A percentile compares a stretch with the other conserved stretches of the same genome.
Conservation (phyloP, 1,140 invertebrate species). For the Heliconius congener region DNA sequence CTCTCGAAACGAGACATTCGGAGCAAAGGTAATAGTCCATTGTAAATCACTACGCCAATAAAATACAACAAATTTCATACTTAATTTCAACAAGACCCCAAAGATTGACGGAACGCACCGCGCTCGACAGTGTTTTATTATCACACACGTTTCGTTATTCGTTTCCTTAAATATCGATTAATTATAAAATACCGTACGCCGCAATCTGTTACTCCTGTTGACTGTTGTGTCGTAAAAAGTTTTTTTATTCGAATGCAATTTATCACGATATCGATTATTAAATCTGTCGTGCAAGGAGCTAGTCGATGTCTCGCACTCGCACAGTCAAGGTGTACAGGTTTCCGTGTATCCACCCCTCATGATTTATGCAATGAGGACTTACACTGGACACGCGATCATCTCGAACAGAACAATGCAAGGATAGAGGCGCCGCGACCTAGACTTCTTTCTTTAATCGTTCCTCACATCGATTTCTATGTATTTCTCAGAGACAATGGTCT, state of each 20-base stretch:
- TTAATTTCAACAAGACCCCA: slow-evolving; percentile 5
- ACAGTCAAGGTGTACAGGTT: slow-evolving; percentile 38
- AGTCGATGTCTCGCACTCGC: slow-evolving; percentile 15
- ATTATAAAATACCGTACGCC: slow-evolving; percentile 28
- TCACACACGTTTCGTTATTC: neutral
- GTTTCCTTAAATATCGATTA: slow-evolving; percentile 4
- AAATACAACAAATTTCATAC: slow-evolving; percentile 29
- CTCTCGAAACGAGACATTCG: slow-evolving; percentile 37
- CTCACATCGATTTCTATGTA: slow-evolving; percentile 61
- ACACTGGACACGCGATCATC: slow-evolving; percentile 74
- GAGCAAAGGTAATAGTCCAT: slow-evolving; percentile 38
- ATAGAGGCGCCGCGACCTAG: slow-evolving; percentile 70
- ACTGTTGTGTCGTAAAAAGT: slow-evolving; percentile 19
- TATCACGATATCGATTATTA: slow-evolving; percentile 28
- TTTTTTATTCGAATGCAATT: slow-evolving; percentile 32
- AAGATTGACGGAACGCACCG: neutral
- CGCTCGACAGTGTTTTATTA: slow-evolving; percentile 5
- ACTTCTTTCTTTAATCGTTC: slow-evolving; percentile 75
- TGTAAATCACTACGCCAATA: slow-evolving; percentile 35
- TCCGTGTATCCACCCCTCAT: slow-evolving; percentile 61
- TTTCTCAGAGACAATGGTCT: slow-evolving; percentile 69
- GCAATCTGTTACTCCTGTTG: slow-evolving; percentile 21
- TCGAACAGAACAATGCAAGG: slow-evolving; percentile 78
- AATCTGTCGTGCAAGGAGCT: slow-evolving; percentile 28
- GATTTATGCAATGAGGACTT: slow-evolving; percentile 79